Conservation (phyloP, 1,140 invertebrate genomes). For the Thaumetopoea pityocampa region DNA sequence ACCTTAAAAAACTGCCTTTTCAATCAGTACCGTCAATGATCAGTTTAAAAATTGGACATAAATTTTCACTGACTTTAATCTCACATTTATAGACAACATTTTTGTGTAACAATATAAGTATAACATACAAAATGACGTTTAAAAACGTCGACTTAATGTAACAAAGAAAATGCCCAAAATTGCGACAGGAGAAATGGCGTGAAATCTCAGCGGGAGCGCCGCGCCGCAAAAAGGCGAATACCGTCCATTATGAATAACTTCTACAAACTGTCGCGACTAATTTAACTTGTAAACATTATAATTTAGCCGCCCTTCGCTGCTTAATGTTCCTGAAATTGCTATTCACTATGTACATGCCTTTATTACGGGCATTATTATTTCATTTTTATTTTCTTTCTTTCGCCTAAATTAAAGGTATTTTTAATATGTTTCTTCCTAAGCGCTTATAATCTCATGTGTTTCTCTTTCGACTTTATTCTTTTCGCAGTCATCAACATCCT, state of each 20-base stretch:
- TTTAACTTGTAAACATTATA: constrained; percentile 61
- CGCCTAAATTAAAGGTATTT: constrained; percentile 44
- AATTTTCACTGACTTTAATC: too few relatives aligned
- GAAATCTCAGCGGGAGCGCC: constrained; percentile 31
- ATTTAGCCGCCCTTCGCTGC: constrained; percentile 46
- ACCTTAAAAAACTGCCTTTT: too few relatives aligned
- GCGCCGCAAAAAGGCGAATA: constrained; percentile 38
- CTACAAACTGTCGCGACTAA: constrained; percentile 42
- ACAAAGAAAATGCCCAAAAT: constrained; percentile 8
- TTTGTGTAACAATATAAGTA: too few relatives aligned
- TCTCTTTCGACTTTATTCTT: too few relatives aligned
- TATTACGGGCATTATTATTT: constrained; percentile 38
- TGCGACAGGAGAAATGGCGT: constrained; percentile 33
- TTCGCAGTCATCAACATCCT: too few relatives aligned
- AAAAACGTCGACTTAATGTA: constrained; percentile 2
- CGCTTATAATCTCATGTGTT: too few relatives aligned
- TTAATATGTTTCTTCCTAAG: constrained; percentile 32
- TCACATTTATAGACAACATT: too few relatives aligned
- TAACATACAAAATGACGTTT: too few relatives aligned
- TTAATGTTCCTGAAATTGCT: constrained; percentile 45
- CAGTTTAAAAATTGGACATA: too few relatives aligned
- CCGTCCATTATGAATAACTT: constrained; percentile 47
- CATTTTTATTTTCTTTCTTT: constrained; percentile 32
- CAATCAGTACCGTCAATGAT: too few relatives aligned
- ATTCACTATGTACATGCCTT: constrained; percentile 45